These are phyloP conservation scores for Nasonia giraulti DNA, from an alignment of 1,140 invertebrate genomes.

Conservation along the genomic window DNA sequence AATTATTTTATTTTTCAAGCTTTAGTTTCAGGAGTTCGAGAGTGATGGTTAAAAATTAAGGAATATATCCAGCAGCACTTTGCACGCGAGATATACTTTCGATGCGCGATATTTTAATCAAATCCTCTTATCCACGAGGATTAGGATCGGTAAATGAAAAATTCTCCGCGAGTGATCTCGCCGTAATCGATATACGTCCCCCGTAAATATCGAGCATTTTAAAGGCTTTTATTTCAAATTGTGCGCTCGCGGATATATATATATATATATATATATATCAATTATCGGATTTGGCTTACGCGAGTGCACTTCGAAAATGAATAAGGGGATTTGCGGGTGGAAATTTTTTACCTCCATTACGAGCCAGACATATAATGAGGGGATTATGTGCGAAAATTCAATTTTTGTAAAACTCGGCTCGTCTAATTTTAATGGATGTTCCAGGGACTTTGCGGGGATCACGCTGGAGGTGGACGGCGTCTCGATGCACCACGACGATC, in stretches of 20 bases:
- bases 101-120: too few relatives aligned
- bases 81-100: too few relatives aligned
- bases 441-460: constrained; percentile 59
- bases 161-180: not conserved
- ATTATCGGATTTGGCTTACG: not conserved
- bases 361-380: too few relatives aligned
- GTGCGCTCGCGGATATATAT: not conserved
- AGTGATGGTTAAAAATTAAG: constrained; percentile 8
- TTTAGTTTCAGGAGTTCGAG: too few relatives aligned
- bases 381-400: not conserved
- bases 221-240: constrained; percentile 15
- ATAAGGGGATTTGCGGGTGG: not conserved
- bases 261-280: not conserved
- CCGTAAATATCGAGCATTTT: not conserved
- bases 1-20: not conserved
- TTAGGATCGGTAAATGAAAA: not conserved
- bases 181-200: too few relatives aligned
- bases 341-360: not conserved
- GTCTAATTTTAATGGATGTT: not conserved
- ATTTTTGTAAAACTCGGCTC: not conserved
- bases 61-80: too few relatives aligned
- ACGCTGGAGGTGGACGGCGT: constrained; percentile 54
- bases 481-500: constrained; percentile 60
- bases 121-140: too few relatives aligned
- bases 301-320: not conserved